Evolutionary conservation across 2,888 invertebrate species (phyloP).

Genomic region (Silvanus unidentatus): DNA sequence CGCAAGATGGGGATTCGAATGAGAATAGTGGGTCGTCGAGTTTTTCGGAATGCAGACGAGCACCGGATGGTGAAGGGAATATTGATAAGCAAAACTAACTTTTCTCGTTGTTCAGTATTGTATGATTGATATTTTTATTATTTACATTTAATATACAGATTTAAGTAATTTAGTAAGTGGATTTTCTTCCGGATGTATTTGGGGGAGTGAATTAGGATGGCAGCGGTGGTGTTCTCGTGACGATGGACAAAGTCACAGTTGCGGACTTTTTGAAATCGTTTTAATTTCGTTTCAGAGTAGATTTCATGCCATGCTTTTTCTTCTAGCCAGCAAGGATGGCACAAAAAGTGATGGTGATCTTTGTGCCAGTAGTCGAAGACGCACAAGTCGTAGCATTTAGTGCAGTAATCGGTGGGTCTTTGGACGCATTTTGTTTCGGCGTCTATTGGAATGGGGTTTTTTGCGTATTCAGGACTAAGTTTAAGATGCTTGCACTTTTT

Average conservation of each 20-base stretch:
- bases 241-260: constrained; percentile 42
- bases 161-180: constrained; percentile 41
- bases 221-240: constrained; percentile 42
- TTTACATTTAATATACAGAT: constrained; percentile 23
- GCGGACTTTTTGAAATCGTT: constrained; percentile 40
- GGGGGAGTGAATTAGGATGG: constrained; percentile 30
- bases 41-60: constrained; percentile 24
- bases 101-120: constrained; percentile 1
- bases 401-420: constrained; percentile 42
- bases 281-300: constrained; percentile 29
- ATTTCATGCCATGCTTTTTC: constrained; percentile 36
- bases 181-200: constrained; percentile 34
- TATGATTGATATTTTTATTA: constrained; percentile 3
- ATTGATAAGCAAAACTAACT: constrained; percentile 11
- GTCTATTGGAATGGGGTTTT: constrained; percentile 27
- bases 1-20: background rate
- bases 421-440: constrained; percentile 46
- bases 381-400: constrained; percentile 42
- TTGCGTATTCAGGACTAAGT: constrained; percentile 12
- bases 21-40: constrained; percentile 21
- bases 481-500: constrained; percentile 36
- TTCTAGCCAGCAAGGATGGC: constrained; percentile 45
- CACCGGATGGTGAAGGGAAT: constrained; percentile 26
- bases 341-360: constrained; percentile 40
- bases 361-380: constrained; percentile 50